Base-by-base conservation (phyloP, 1,140 invertebrate genomes). In the Macrobrachium nipponense region DNA sequence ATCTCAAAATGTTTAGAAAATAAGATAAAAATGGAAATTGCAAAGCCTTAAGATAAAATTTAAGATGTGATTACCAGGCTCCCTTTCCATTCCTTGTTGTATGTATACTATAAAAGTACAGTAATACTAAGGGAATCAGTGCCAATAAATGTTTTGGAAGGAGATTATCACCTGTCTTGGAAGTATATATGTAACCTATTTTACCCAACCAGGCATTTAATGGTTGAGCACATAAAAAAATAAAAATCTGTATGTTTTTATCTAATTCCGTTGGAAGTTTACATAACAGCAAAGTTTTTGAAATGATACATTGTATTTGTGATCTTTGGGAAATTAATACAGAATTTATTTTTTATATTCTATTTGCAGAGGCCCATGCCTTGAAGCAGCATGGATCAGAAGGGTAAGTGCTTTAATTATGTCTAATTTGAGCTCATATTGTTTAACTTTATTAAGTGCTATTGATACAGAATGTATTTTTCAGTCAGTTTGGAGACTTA, bases 331-430 rank as follows among this genome's bases (percentile, higher is more conserved):
- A 60, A n/a, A 23, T 60, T n/a, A 59, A 23, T 20, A 8, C 15
- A 27, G 78, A 8, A 27, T 27, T 64, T 43, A n/a, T n/a, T 23
- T 20, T 70, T 78, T 66, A 66, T 70, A 12, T 23, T 17, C 15
- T 27, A 12, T 10, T 80, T 80, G 18, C 84, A 86, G 84, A 86
- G 58, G 84, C 84, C 61, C 84, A 86, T 80, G 77, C 84, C 60
- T 43, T 86, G 59, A 86, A 73, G 64, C 84, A 86, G 36, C 70
- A 80, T 75, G 75, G 77, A 59, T 43, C 84, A 44, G 27, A 77
- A 23, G 68, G 77, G 84, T 86, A 66, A 51, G 84, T 86, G 66
- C 68, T 23, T 27, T 18, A 17, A 36, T 44, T 44, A 20, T 73
- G 14, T 51, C 0, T 82, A 20, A 14, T 82, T 20, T 15, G 23